These are phyloP conservation scores for Scarus forsteni DNA, from an alignment of 2,797 vertebrate species.

Conservation along the genomic window DNA sequence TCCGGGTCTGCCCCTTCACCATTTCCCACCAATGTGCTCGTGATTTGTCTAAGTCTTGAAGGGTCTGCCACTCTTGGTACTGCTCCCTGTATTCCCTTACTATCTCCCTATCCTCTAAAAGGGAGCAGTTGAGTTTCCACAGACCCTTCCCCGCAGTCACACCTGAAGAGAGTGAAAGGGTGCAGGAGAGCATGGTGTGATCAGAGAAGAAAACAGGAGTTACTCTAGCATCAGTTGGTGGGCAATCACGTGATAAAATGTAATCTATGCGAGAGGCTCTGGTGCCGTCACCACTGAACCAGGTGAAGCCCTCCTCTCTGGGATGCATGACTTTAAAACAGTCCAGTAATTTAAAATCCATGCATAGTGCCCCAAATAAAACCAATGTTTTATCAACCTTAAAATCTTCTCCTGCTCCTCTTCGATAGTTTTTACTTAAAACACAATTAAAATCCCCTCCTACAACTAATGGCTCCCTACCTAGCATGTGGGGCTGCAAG, in stretches of 20 bases:
- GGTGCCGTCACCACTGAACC: slow-evolving; percentile 44
- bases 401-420: slow-evolving; percentile 16
- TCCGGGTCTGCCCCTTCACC: slow-evolving; percentile 36
- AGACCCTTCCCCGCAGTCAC: slow-evolving; percentile 12
- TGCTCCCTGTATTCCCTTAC: background rate
- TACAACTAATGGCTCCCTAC: slow-evolving; percentile 13
- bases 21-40: slow-evolving; percentile 45
- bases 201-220: slow-evolving; percentile 19
- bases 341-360: slow-evolving; percentile 24
- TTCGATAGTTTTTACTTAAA: slow-evolving; percentile 4
- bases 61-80: slow-evolving; percentile 15
- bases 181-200: slow-evolving; percentile 23
- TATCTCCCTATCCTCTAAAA: slow-evolving; percentile 8
- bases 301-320: slow-evolving; percentile 49
- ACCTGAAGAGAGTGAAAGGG: slow-evolving; percentile 23
- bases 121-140: slow-evolving; percentile 26
- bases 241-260: slow-evolving; percentile 25
- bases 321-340: slow-evolving; percentile 43
- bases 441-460: slow-evolving; percentile 42
- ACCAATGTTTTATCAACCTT: slow-evolving; percentile 20
- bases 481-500: slow-evolving; percentile 43
- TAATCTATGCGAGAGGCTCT: slow-evolving; percentile 28
- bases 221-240: slow-evolving; percentile 27
- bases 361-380: background rate
- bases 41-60: slow-evolving; percentile 9